A percentile compares a stretch with the other conserved stretches of the same genome.
These are phyloP conservation scores for Hypercompe scribonia DNA, from an alignment of 2,888 invertebrate genomes.

Conservation along the genomic window DNA sequence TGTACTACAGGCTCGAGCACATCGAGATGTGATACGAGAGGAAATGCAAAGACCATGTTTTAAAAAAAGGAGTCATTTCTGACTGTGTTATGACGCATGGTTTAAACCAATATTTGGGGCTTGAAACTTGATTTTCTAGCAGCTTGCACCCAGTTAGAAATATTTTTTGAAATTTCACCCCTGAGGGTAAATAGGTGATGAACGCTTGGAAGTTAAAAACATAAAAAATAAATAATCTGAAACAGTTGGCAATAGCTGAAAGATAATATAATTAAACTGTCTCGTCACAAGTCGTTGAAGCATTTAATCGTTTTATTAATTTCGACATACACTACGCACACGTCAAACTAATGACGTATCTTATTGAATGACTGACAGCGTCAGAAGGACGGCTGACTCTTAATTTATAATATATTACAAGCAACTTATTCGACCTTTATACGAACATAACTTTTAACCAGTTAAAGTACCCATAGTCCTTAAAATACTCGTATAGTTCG, in stretches of 20 bases:
- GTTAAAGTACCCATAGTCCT: too few species aligned
- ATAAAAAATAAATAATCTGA: not conserved
- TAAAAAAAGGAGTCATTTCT: too few species aligned
- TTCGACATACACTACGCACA: not conserved
- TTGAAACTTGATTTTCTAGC: too few species aligned
- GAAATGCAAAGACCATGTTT: too few species aligned
- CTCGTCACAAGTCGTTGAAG: not conserved
- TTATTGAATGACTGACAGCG: not conserved
- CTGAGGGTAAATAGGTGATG: not conserved
- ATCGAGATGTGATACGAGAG: too few species aligned
- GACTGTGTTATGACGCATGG: too few species aligned
- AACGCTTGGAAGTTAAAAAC: not conserved
- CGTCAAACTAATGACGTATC: not conserved
- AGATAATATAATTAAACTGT: conserved; percentile 1
- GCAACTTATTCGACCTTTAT: not conserved
- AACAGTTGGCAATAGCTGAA: not conserved
- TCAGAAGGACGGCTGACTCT: not conserved
- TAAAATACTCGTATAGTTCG: too few species aligned
- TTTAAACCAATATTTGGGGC: too few species aligned
- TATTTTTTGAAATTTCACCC: too few species aligned
- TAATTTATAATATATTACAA: not conserved
- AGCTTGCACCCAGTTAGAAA: too few species aligned
- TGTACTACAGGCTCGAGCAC: too few species aligned
- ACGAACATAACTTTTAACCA: too few species aligned
- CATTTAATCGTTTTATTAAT: not conserved